Base-by-base conservation (phyloP, 1,140 invertebrate species). In the Drosophila orosa region DNA sequence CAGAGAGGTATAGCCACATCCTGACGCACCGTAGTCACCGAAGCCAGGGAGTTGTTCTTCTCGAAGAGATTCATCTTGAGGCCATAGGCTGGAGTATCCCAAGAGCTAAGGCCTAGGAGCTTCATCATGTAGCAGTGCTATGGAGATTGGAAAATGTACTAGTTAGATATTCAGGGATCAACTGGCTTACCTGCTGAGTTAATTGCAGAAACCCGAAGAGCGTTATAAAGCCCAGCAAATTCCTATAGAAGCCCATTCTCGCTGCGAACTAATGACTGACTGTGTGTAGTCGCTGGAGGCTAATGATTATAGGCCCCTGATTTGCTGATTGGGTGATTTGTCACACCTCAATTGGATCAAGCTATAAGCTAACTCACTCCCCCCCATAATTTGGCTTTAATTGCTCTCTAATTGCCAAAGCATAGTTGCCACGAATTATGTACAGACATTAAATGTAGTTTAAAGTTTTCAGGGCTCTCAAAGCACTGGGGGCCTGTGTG, bases 51-150 rank as follows among this genome's bases (percentile, higher is more conserved):
- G 31, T 90, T 83, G 55, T 91, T 91, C 3, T 48, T 72, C 24
- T 48, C 44, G 25, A 79, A 57, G 42, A 86, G 19, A 7, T 58
- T 71, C 31, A 91, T 72, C 2, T 52, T 27, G 3, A 91, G 54
- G 3, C 72, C 68, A 54, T 91, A 91, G 17, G 56, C 66, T 5
- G 82, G 77, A 0, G 90, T 84, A 33, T 91, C 90, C 65, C 69
- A 81, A 0, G 55, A 24, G 1, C 42, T 45, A 5, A 68, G 37
- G 15, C 69, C 75, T 4, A 90, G 35, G 4, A 82, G 55, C 15
- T 90, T 84, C 82, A 91, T 74, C 10, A 58, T 25, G 17, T 90
- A 91, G 35, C 90, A 91, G 31, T 86, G 35, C 87, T 85, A 17
- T 0, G 7, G 6, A 9, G 12, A 31, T 8, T 0, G 3, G 24